phyloP scores from a whole-genome alignment of 2,888 invertebrate genomes.

The Gibbula magus region DNA sequence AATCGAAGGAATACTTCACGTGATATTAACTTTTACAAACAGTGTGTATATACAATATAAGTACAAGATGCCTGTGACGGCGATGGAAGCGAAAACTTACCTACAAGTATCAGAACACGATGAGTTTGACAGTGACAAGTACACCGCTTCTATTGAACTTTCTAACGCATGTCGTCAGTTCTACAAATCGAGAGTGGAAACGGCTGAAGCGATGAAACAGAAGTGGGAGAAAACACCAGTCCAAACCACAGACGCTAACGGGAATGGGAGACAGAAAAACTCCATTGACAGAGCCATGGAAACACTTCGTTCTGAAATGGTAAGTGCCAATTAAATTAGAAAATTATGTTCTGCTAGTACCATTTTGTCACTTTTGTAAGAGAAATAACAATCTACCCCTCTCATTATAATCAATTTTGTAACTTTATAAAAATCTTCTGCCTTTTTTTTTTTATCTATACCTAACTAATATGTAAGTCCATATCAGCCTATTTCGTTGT shows the following conservation, averaged over 20 bases:
- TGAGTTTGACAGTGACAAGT: conserved; percentile 43
- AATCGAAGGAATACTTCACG: neutral
- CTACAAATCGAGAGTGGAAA: conserved; percentile 58
- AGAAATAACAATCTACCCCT: too few relatives aligned
- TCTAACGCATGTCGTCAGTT: conserved; percentile 66
- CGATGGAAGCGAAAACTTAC: neutral
- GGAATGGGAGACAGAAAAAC: conserved; percentile 39
- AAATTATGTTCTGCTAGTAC: too few relatives aligned
- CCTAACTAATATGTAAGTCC: too few relatives aligned
- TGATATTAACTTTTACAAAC: neutral
- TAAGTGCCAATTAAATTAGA: too few relatives aligned
- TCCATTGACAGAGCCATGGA: conserved; percentile 59
- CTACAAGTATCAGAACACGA: conserved; percentile 15
- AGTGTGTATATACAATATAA: neutral
- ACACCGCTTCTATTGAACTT: conserved; percentile 64
- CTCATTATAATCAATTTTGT: too few relatives aligned
- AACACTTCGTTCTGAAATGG: conserved; percentile 60
- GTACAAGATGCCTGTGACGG: neutral
- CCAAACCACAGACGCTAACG: conserved; percentile 9
- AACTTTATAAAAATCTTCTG: too few relatives aligned
- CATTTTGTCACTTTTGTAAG: too few relatives aligned
- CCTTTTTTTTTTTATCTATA: too few relatives aligned
- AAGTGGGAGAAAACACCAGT: conserved; percentile 11
- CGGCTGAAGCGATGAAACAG: conserved; percentile 55
- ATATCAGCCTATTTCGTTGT: too few relatives aligned